Conservation (phyloP, 2,113 vertebrate genomes). For the Xenotilapia flavipinnis region DNA sequence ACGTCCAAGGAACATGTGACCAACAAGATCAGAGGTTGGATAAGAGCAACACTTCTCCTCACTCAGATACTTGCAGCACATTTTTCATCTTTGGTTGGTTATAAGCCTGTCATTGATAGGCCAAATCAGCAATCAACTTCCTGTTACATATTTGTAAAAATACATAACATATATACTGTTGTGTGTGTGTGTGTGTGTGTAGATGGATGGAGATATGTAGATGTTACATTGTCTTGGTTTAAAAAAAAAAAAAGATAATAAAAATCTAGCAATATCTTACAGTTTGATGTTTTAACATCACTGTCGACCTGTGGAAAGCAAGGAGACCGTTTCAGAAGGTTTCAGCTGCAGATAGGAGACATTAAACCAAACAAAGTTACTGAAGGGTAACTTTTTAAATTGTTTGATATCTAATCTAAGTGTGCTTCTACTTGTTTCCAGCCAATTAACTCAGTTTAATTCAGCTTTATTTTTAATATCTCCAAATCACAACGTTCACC, state of each 20-base stretch:
- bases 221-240: not conserved
- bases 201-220: not conserved
- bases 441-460: not conserved
- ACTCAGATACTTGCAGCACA: not conserved
- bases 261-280: not conserved
- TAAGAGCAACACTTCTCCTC: not conserved
- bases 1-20: slow-evolving; percentile 91
- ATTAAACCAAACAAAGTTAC: not conserved
- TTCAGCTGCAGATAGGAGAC: not conserved
- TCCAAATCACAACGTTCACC: not conserved
- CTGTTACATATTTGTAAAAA: not conserved
- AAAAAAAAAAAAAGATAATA: not conserved
- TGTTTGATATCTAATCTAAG: not conserved
- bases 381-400: not conserved
- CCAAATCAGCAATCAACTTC: not conserved
- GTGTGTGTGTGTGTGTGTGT: too few species aligned
- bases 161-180: too few species aligned
- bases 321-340: not conserved
- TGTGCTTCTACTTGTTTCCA: not conserved
- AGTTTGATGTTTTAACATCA: not conserved
- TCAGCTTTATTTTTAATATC: not conserved
- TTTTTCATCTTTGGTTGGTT: rapidly evolving
- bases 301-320: rapidly evolving
- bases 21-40: slow-evolving; percentile 88
- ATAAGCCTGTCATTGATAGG: not conserved